Percentiles rank a stretch among this genome's conserved stretches.
phyloP scores from a whole-genome alignment of 2,797 vertebrate genomes.

The Epinephelus malabaricus region DNA sequence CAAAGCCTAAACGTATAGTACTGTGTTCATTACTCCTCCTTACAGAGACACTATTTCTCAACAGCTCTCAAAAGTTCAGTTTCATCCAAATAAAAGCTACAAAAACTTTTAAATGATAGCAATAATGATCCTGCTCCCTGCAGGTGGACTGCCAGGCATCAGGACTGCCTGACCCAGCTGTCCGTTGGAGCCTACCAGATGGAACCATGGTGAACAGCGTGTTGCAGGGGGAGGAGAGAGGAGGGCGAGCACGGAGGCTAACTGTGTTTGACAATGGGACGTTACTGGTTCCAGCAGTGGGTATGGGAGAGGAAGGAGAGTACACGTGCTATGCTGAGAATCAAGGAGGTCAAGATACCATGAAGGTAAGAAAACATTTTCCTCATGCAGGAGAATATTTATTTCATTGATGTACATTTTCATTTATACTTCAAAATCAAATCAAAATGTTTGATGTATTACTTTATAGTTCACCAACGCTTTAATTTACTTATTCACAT shows the following conservation, averaged over 20 bases:
- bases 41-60: background rate
- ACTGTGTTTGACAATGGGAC: constrained; percentile 95
- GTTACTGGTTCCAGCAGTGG: constrained; percentile 90
- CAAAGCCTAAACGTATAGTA: background rate
- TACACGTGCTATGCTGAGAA: constrained; percentile 96
- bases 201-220: constrained; percentile 92
- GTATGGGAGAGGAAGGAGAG: constrained; percentile 90
- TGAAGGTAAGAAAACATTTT: constrained; percentile 80
- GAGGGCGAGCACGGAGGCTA: constrained; percentile 83
- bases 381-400: background rate
- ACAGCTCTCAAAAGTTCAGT: background rate
- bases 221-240: constrained; percentile 87
- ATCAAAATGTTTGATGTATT: background rate
- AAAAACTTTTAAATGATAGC: background rate
- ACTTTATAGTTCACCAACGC: background rate
- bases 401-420: background rate
- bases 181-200: constrained; percentile 94
- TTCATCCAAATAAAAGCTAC: background rate
- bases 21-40: background rate
- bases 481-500: background rate
- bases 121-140: constrained; percentile 16
- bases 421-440: background rate
- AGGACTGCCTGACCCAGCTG: constrained; percentile 93
- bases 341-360: constrained; percentile 92
- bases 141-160: constrained; percentile 94